Evolutionary conservation across 2,113 vertebrate genomes (phyloP), one percentile per base, ranked within the genome.

Genomic region (Pollimyrus isidori): DNA sequence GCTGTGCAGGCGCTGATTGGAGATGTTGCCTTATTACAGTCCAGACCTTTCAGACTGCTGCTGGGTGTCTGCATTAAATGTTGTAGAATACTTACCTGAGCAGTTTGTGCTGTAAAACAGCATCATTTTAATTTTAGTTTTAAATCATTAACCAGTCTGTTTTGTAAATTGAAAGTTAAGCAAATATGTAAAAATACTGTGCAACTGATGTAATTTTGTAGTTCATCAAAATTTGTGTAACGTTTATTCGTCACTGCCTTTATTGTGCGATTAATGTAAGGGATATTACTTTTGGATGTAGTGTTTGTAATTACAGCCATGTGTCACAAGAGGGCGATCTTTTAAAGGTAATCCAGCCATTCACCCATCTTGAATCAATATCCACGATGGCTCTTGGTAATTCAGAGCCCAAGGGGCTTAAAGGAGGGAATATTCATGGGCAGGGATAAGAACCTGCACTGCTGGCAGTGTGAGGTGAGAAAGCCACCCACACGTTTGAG

Each of bases 251-350:
- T 35, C 30, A 48, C 42, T 49, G 45, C 45, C 42, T 89, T 89
- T 88, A 19, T 80, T 86, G 15, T 65, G 26, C 35, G 45, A 15
- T 42, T 86, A 76, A 5, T 7, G 26, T 39, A 35, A 84, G 45
- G 39, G 39, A 35, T 73, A 3, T 86, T 35, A 80, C 23, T 13
- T 80, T 49, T 56, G 50, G 21, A n/a, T 80, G 11, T 26, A 30
- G 45, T 46, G 50, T 80, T 73, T 46, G 89, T 85, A 90, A 35
- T 87, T 52, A 53, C 69, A 88, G 49, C n/a, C 17, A 30, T 84
- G 50, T 42, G 56, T 86, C 92, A 92, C 91, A 89, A 88, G 91
- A 89, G 46, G 91, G 91, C 83, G 15, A 23, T 88, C 19, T 89
- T 82, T 46, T 80, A 89, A 86, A 65, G 45, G 3, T n/a, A 48